phyloP scores from a whole-genome alignment of 1,140 invertebrate genomes.

The Drosophila repletoides region DNA sequence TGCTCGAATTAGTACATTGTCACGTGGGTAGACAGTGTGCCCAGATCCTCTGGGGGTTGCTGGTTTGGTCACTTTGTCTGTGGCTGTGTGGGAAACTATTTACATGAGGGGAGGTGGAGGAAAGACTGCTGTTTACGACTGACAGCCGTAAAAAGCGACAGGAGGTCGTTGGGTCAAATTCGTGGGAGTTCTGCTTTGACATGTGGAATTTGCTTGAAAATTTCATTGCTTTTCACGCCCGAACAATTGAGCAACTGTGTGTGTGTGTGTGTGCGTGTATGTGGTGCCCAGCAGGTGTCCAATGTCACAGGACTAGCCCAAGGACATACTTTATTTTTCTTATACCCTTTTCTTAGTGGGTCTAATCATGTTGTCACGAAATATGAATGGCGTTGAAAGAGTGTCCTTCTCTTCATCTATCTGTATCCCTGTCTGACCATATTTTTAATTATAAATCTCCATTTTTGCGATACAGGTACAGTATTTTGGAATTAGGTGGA shows the following conservation, averaged over 20 bases:
- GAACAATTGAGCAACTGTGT: constrained; percentile 5
- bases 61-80: too few relatives aligned
- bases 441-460: too few relatives aligned
- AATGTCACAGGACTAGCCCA: constrained; percentile 2
- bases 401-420: too few relatives aligned
- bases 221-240: constrained; percentile 41
- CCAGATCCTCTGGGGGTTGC: neutral
- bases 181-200: constrained; percentile 23
- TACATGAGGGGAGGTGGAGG: constrained; percentile 10
- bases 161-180: neutral
- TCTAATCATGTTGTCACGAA: too few relatives aligned
- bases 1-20: constrained; percentile 39
- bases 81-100: constrained; percentile 25
- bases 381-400: too few relatives aligned
- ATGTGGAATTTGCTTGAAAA: constrained; percentile 51
- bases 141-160: constrained; percentile 5
- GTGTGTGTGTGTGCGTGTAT: neutral
- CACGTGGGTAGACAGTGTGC: constrained; percentile 6
- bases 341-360: too few relatives aligned
- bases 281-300: constrained; percentile 21
- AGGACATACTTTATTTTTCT: too few relatives aligned
- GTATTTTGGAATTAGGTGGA: too few relatives aligned
- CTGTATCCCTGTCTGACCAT: too few relatives aligned
- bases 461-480: too few relatives aligned
- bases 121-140: constrained; percentile 3